These are phyloP conservation scores for Chelmon rostratus DNA, from an alignment of 2,797 vertebrate species.

Conservation along the genomic window DNA sequence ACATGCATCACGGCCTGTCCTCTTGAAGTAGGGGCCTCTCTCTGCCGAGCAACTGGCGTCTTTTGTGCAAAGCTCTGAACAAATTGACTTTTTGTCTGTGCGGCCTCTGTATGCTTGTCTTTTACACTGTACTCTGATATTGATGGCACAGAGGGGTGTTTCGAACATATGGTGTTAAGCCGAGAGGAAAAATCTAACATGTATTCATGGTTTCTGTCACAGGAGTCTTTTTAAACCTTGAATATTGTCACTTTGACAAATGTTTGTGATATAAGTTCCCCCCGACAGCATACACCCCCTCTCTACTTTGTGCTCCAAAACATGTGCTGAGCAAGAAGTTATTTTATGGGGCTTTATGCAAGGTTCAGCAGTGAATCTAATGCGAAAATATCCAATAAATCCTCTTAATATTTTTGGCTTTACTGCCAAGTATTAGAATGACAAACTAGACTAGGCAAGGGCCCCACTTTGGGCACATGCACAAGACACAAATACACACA, in stretches of 20 bases:
- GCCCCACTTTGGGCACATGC: conserved; percentile 32
- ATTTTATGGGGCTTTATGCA: conserved; percentile 49
- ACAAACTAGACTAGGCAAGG: conserved; percentile 48
- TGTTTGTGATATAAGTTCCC: conserved; percentile 12
- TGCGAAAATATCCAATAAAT: conserved; percentile 61
- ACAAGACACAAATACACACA: conserved; percentile 19
- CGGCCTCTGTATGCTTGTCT: conserved; percentile 66
- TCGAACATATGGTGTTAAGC: conserved; percentile 45
- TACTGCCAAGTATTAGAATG: conserved; percentile 61
- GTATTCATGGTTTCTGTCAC: conserved; percentile 18
- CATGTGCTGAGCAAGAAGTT: conserved; percentile 50
- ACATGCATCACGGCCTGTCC: conserved; percentile 74
- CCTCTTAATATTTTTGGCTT: conserved; percentile 61
- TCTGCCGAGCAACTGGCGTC: conserved; percentile 70
- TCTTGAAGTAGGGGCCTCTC: conserved; percentile 72
- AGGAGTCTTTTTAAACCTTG: conserved; percentile 40
- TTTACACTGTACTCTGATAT: conserved; percentile 65
- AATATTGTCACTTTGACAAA: conserved; percentile 41
- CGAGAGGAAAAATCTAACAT: conserved; percentile 33
- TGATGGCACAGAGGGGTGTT: conserved; percentile 46
- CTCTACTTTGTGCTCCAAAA: conserved; percentile 25
- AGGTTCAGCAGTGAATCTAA: conserved; percentile 49
- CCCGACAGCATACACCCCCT: background rate
- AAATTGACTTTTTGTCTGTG: conserved; percentile 81
- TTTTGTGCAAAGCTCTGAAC: conserved; percentile 74